Evolutionary conservation across 2,888 invertebrate species (phyloP).

Genomic region (Ischnus inquisitorius): DNA sequence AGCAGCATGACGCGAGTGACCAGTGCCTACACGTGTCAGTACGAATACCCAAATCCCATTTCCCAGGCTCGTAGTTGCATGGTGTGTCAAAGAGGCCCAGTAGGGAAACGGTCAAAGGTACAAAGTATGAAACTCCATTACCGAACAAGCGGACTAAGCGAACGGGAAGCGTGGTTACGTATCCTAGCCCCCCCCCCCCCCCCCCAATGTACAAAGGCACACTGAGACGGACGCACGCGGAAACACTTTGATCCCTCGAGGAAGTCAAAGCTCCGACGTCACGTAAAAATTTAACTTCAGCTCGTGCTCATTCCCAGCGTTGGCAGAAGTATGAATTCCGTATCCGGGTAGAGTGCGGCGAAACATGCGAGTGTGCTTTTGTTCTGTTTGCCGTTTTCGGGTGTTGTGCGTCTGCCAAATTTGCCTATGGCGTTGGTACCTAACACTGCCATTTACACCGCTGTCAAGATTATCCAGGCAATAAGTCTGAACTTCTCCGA

Average conservation of each 20-base stretch:
- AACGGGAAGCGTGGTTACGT: background rate
- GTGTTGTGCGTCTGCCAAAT: background rate
- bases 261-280: background rate
- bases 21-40: background rate
- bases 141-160: constrained; percentile 13
- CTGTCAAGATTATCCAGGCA: too few species aligned
- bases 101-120: constrained; percentile 36
- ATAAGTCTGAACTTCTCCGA: too few species aligned
- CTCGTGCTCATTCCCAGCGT: background rate
- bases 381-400: background rate
- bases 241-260: constrained; percentile 41
- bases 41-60: constrained; percentile 16
- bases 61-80: background rate
- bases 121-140: constrained; percentile 35
- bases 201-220: background rate
- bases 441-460: too few species aligned
- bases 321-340: background rate
- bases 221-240: constrained; percentile 22
- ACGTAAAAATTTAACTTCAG: constrained; percentile 11
- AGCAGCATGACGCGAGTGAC: background rate
- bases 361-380: background rate
- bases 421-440: too few species aligned
- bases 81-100: constrained; percentile 26
- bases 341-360: too few species aligned
- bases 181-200: too few species aligned